Evolutionary conservation across 2,113 vertebrate species (phyloP), one percentile per base, ranked within the genome.

Genomic region (Pelecanus crispus): DNA sequence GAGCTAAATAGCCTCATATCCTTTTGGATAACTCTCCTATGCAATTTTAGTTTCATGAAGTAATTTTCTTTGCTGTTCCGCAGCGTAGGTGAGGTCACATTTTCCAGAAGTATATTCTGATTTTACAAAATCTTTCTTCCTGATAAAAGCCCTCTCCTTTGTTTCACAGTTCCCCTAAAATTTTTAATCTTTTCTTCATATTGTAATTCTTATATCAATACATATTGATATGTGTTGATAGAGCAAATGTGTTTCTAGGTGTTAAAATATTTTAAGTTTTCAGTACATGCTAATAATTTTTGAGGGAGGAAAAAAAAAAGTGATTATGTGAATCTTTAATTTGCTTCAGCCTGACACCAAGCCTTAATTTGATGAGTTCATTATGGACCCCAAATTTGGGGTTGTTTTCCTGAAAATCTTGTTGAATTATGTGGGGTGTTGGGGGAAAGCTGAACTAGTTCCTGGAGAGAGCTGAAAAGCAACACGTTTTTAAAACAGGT

Each of bases 41-140:
- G 45, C 61, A 90, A 94, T 97, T 96, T 92, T 86, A 96, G 53
- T 94, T 94, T 90, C 26, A 73, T 93, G 53, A 93, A 90, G 45
- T 94, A 92, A 83, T 96, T 83, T 29, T 77, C n/a, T 82, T 94
- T 78, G 50, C 53, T 80, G 45, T 73, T 96, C 71, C 56, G 81
- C 40, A 58, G 66, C 31, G 50, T 70, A 86, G 45, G 49, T 94
- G 86, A 92, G 50, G 47, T 83, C 74, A 90, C 67, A 86, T 94
- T 94, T 96, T 96, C 81, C 84, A 88, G 72, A 93, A 88, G 58
- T 49, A 52, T 87, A 29, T 68, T 93, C 44, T 56, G 11, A 65
- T 91, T 85, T 79, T 92, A 77, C 31, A 77, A 75, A 91, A 66
- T 70, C 11, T 59, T 85, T 87, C 49, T 68, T 94, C 50, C 45